Percentiles rank a stretch among this genome's conserved stretches.
Evolutionary conservation across 2,113 vertebrate species (phyloP).

Genomic region (Cyanistes caeruleus): DNA sequence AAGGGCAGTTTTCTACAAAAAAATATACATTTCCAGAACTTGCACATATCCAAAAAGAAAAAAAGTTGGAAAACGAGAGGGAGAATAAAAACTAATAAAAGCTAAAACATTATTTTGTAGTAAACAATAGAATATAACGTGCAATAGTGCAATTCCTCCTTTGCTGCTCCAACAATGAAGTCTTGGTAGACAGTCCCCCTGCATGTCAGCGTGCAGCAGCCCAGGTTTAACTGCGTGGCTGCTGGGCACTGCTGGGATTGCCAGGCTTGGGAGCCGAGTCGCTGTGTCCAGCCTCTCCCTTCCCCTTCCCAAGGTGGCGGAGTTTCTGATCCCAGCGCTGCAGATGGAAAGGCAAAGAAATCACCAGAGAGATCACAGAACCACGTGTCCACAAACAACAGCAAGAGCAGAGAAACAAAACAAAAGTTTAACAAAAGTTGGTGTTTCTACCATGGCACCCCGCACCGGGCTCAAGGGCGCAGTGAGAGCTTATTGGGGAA

Average conservation of each 20-base stretch:
- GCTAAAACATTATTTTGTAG: constrained; percentile 73
- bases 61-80: constrained; percentile 66
- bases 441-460: fast-evolving
- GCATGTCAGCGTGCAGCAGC: neutral
- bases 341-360: neutral
- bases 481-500: neutral
- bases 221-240: constrained; percentile 66
- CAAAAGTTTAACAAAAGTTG: fast-evolving
- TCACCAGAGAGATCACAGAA: neutral
- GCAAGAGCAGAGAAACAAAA: neutral
- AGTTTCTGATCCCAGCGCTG: constrained; percentile 85
- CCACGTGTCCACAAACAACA: neutral
- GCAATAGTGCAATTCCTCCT: constrained; percentile 90
- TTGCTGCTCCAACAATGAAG: constrained; percentile 75
- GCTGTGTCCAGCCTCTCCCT: constrained; percentile 57
- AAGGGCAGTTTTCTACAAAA: constrained; percentile 61
- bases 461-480: fast-evolving
- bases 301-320: constrained; percentile 72
- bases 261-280: constrained; percentile 55
- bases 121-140: constrained; percentile 84
- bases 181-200: constrained; percentile 67
- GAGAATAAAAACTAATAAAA: constrained; percentile 72
- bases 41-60: constrained; percentile 45
- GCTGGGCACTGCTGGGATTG: constrained; percentile 57
- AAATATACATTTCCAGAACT: constrained; percentile 44